Evolutionary conservation across 2,797 vertebrate species (phyloP).

Genomic region (Chelidonichthys spinosus): DNA sequence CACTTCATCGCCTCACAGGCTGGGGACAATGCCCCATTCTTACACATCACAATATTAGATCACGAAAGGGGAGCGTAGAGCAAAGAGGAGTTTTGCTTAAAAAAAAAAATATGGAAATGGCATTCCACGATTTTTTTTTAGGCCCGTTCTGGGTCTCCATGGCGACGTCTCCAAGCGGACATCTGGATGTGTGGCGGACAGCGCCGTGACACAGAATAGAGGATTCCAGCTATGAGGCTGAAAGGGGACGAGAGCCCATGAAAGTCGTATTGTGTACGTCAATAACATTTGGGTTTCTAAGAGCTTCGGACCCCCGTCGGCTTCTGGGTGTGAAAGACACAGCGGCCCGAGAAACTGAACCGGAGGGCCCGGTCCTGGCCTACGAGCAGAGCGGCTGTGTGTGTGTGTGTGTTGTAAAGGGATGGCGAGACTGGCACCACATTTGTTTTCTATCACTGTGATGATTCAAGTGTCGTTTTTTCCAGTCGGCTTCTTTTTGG

Average conservation of each 20-base stretch:
- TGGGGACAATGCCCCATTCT: constrained; percentile 79
- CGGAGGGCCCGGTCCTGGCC: constrained; percentile 46
- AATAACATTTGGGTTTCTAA: constrained; percentile 69
- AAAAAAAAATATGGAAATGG: constrained; percentile 71
- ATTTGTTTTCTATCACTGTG: constrained; percentile 79
- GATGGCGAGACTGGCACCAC: constrained; percentile 70
- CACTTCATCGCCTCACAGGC: constrained; percentile 66
- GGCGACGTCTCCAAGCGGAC: constrained; percentile 74
- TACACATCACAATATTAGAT: constrained; percentile 67
- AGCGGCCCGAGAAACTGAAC: constrained; percentile 55
- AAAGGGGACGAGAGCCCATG: constrained; percentile 78
- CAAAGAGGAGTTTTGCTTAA: constrained; percentile 55
- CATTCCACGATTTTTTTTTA: constrained; percentile 69
- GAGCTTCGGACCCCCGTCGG: constrained; percentile 61
- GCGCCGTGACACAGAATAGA: constrained; percentile 71
- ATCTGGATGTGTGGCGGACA: constrained; percentile 79
- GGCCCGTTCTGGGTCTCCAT: constrained; percentile 70
- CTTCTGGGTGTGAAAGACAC: constrained; percentile 59
- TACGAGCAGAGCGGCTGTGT: constrained; percentile 67
- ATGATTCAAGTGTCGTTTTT: constrained; percentile 85
- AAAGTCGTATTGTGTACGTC: constrained; percentile 80
- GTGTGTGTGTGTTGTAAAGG: constrained; percentile 68
- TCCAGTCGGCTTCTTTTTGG: constrained; percentile 75
- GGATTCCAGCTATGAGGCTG: constrained; percentile 80
- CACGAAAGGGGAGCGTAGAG: constrained; percentile 53